phyloP scores from a whole-genome alignment of 2,888 invertebrate genomes.

The Drosophila longiperda region DNA sequence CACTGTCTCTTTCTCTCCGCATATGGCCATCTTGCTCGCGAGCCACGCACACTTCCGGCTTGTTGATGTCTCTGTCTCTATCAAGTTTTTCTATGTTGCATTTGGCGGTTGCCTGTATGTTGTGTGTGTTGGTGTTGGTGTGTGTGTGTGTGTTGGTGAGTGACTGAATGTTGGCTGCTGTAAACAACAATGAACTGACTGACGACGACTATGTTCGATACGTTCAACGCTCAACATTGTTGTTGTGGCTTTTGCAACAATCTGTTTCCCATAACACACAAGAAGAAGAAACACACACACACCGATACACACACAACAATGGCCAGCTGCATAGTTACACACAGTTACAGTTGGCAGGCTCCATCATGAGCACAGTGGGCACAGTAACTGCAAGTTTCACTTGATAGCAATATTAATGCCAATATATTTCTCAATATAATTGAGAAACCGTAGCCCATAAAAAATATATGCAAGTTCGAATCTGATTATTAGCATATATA shows the following conservation, averaged over 20 bases:
- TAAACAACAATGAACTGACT: constrained; percentile 71
- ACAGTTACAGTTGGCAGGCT: constrained; percentile 33
- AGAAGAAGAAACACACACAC: constrained; percentile 10
- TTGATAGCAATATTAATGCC: neutral
- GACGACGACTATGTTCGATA: constrained; percentile 40
- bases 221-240: constrained; percentile 38
- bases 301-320: constrained; percentile 27
- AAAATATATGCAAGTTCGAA: neutral
- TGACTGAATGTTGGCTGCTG: constrained; percentile 52
- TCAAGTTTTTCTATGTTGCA: constrained; percentile 56
- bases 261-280: constrained; percentile 44
- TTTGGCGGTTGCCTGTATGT: constrained; percentile 46
- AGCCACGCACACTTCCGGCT: constrained; percentile 61
- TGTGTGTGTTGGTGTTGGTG: constrained; percentile 11
- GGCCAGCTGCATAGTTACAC: constrained; percentile 24
- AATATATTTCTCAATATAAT: neutral
- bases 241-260: constrained; percentile 49
- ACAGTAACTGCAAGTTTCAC: constrained; percentile 29
- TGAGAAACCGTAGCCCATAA: neutral
- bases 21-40: constrained; percentile 35
- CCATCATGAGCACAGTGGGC: constrained; percentile 7
- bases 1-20: constrained; percentile 7
- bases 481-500: neutral
- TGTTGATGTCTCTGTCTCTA: constrained; percentile 60
- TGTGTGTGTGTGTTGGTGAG: constrained; percentile 19